Base-by-base conservation (phyloP, 1,140 invertebrate genomes). In the Monochamus saltuarius region DNA sequence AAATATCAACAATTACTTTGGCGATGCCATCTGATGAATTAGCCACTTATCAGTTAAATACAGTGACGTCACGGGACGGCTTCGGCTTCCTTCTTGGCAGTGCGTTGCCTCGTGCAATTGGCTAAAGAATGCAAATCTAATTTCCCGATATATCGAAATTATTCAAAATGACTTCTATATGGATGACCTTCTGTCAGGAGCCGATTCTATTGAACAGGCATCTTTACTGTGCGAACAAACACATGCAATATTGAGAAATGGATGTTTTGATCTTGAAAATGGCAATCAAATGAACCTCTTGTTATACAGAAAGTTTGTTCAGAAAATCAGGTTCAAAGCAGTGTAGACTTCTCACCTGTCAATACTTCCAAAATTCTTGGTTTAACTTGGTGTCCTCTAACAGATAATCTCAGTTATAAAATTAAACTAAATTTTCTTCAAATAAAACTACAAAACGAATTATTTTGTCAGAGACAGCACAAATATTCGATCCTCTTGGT, bases 401-500 rank as follows among this genome's bases (percentile, higher is more conserved):
- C n/a, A n/a, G 61, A 62, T 53, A 37, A 46, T 7, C 19, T 59
- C 14, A 7, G 10, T 9, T 55, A 51, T 42, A 22, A 8, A 8
- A 62, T 56, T 54, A 46, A 43, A 50, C 2, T 62, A 46, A 11
- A 46, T 13, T 17, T 61, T 58, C 51, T 70, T 51, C 22, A 69
- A 63, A 14, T 35, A 40, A 17, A 16, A n/a, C 36, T 34, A 61
- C 59, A 4, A 80, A 78, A 67, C 62, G 74, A 34, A 52, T 11
- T 14, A 65, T 80, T 10, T 51, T 80, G 45, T 76, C 76, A 8
- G 61, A 68, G 39, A 67, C 64, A 29, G 51, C 66, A 9, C 59
- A 68, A 47, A 65, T 81, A 22, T 82, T 77, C 61, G 80, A 82
- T 65, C 79, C 79, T 10, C 61, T 79, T n/a, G 79, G 78, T 17